Evolutionary conservation across 1,140 invertebrate genomes (phyloP).

Genomic region (Lutraria rhynchaena): DNA sequence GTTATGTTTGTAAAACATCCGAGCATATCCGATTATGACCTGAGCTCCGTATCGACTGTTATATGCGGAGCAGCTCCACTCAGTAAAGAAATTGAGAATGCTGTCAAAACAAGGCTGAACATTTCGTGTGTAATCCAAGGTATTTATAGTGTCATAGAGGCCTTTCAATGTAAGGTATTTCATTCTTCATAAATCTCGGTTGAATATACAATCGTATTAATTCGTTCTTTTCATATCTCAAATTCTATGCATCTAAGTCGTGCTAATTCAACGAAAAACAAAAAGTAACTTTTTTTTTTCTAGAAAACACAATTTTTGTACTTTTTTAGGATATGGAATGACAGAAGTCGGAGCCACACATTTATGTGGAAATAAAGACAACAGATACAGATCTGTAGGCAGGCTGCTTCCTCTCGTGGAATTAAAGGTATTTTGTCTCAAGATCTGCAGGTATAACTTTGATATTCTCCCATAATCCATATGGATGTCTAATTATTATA

Average conservation of each 20-base stretch:
- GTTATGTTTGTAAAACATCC: slow-evolving; percentile 44
- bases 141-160: too few species aligned
- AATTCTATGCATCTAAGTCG: too few species aligned
- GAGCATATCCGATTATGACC: slow-evolving; percentile 19
- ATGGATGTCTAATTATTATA: too few species aligned
- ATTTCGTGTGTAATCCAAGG: slow-evolving; percentile 21
- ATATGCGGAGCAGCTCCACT: slow-evolving; percentile 37
- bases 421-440: slow-evolving; percentile 49
- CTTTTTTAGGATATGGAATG: slow-evolving; percentile 53
- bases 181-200: too few species aligned
- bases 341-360: slow-evolving; percentile 45
- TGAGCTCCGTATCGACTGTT: slow-evolving; percentile 3
- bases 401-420: slow-evolving; percentile 8
- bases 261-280: too few species aligned
- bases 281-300: too few species aligned
- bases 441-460: too few species aligned
- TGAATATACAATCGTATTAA: too few species aligned
- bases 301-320: too few species aligned
- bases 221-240: too few species aligned
- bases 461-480: too few species aligned
- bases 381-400: slow-evolving; percentile 23
- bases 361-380: not conserved
- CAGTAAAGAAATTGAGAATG: slow-evolving; percentile 26
- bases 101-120: slow-evolving; percentile 15
- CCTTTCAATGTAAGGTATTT: too few species aligned